Conservation (phyloP, 2,888 invertebrate genomes). For the Platycheirus rosarum region DNA sequence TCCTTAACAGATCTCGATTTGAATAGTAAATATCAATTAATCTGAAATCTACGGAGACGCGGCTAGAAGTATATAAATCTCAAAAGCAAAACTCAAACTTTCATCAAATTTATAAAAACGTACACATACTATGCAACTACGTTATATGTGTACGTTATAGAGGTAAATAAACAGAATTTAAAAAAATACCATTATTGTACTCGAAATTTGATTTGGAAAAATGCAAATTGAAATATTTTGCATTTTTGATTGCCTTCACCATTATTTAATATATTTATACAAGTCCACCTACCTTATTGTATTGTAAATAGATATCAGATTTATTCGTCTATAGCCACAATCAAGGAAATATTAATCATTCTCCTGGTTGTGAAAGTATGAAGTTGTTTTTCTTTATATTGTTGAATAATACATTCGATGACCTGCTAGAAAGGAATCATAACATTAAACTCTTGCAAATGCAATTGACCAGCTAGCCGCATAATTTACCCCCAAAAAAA, state of each 20-base stretch:
- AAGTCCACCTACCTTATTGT: neutral
- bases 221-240: neutral
- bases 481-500: neutral
- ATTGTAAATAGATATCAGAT: neutral
- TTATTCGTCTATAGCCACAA: neutral
- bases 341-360: neutral
- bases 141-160: too few species aligned
- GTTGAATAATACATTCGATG: slow-evolving; percentile 19
- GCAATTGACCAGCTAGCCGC: neutral
- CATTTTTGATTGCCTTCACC: neutral
- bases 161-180: too few species aligned
- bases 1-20: too few species aligned
- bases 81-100: too few species aligned
- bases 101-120: too few species aligned
- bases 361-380: neutral
- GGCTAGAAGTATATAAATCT: too few species aligned
- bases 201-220: neutral
- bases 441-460: slow-evolving; percentile 8
- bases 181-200: too few species aligned
- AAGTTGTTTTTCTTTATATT: neutral
- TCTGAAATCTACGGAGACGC: too few species aligned
- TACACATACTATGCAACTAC: too few species aligned
- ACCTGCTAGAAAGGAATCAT: slow-evolving; percentile 10
- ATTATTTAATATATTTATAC: neutral
- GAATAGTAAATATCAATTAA: too few species aligned